Evolutionary conservation across 2,797 vertebrate species (phyloP).

Genomic region (Euphonia xanthogaster): DNA sequence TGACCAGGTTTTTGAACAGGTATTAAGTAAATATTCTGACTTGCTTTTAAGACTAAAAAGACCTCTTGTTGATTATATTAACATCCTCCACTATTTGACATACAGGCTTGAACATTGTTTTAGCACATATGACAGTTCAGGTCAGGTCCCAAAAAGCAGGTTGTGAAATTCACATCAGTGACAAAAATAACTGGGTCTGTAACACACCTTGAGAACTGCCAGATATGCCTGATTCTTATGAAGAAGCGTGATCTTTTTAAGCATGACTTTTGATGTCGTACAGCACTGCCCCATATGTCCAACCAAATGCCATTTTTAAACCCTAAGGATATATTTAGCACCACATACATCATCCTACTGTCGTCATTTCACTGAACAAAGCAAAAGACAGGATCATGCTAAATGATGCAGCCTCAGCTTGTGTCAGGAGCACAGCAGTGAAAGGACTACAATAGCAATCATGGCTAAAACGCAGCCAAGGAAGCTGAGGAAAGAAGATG

Average conservation of each 20-base stretch:
- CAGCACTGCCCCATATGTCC: constrained; percentile 47
- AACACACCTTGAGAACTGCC: constrained; percentile 7
- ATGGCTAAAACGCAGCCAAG: not conserved
- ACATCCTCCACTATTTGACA: not conserved
- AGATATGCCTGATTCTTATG: not conserved
- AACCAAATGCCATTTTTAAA: constrained; percentile 65
- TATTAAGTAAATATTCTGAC: not conserved
- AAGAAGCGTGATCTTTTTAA: not conserved
- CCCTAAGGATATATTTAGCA: constrained; percentile 48
- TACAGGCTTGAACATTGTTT: not conserved
- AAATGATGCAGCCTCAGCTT: constrained; percentile 36
- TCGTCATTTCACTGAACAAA: constrained; percentile 43
- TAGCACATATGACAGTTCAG: not conserved
- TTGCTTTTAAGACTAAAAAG: not conserved
- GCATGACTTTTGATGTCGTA: not conserved
- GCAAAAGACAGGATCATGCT: not conserved
- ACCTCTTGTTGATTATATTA: not conserved
- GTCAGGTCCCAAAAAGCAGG: not conserved
- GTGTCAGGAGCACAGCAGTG: constrained; percentile 3
- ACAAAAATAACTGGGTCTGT: not conserved
- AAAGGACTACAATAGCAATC: not conserved
- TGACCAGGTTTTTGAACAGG: not conserved
- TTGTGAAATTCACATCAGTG: not conserved
- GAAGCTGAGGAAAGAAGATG: not conserved
- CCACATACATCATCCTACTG: constrained; percentile 45